A percentile compares a stretch with the other conserved stretches of the same genome.
Evolutionary conservation across 2,888 invertebrate species (phyloP).

Genomic region (Mesorhabditis spiculigera): DNA sequence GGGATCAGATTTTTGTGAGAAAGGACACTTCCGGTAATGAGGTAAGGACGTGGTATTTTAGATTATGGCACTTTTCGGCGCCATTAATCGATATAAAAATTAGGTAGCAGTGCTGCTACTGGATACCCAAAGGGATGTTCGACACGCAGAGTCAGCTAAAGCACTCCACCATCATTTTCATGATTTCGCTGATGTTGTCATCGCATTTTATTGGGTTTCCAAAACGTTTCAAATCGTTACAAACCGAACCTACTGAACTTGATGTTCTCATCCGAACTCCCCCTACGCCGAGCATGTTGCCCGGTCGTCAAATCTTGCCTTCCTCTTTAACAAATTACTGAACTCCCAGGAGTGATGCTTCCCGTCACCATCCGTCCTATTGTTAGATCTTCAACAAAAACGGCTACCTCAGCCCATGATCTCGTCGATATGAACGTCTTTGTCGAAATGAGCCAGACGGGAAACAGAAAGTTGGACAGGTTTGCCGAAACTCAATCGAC

Average conservation of each 20-base stretch:
- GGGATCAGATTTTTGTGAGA: background rate
- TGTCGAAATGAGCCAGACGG: conserved; percentile 4
- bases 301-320: no score
- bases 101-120: background rate
- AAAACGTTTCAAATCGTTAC: no score
- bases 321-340: no score
- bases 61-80: no score
- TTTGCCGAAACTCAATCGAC: background rate
- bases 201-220: background rate
- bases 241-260: no score
- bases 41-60: background rate
- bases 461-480: background rate
- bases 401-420: background rate
- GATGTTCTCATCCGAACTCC: background rate
- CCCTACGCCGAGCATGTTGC: background rate
- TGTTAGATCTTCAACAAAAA: background rate
- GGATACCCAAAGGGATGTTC: conserved; percentile 1
- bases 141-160: background rate
- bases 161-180: background rate
- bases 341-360: no score
- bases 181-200: background rate
- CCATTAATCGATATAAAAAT: background rate
- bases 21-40: background rate
- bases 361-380: no score
- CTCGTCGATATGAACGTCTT: conserved; percentile 5